A percentile compares a stretch with the other conserved stretches of the same genome.
Conservation (phyloP, 37 sponge, comb jelly and placozoan species). For the Aplysina aerophoba region DNA sequence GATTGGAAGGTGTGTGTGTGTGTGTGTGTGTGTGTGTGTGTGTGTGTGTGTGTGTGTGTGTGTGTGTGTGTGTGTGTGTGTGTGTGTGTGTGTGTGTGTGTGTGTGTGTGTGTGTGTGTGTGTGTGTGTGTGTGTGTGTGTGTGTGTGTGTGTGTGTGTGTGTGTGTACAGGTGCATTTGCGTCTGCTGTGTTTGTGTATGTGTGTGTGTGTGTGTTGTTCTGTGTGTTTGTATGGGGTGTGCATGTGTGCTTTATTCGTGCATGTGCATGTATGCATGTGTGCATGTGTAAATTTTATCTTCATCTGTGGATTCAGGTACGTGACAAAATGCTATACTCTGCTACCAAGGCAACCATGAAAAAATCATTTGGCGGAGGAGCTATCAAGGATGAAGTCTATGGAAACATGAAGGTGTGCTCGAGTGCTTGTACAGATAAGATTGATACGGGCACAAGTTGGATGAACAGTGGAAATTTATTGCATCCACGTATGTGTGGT, state of each 20-base stretch:
- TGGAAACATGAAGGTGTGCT: slow-evolving; percentile 61
- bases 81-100: slow-evolving; percentile 3
- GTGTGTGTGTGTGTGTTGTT: neutral
- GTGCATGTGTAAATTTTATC: neutral
- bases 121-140: slow-evolving; percentile 7
- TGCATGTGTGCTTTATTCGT: neutral
- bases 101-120: neutral
- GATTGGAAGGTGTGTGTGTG: slow-evolving; percentile 24
- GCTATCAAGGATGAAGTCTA: slow-evolving; percentile 74
- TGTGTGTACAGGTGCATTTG: neutral
- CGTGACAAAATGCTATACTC: slow-evolving; percentile 95
- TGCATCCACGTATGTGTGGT: too few relatives aligned
- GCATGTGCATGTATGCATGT: neutral
- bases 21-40: slow-evolving; percentile 29
- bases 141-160: neutral
- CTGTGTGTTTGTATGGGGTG: neutral
- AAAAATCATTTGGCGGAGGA: slow-evolving; percentile 78
- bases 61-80: slow-evolving; percentile 33
- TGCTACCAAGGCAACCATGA: slow-evolving; percentile 93
- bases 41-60: slow-evolving; percentile 30
- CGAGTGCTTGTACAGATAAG: neutral
- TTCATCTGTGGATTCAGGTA: slow-evolving; percentile 49
- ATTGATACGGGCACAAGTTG: neutral
- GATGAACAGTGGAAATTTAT: too few relatives aligned
- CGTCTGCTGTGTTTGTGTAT: slow-evolving; percentile 45